Percentiles rank a stretch among this genome's conserved stretches.
Conservation (phyloP, 1,140 invertebrate genomes). For the Cydia amplana region DNA sequence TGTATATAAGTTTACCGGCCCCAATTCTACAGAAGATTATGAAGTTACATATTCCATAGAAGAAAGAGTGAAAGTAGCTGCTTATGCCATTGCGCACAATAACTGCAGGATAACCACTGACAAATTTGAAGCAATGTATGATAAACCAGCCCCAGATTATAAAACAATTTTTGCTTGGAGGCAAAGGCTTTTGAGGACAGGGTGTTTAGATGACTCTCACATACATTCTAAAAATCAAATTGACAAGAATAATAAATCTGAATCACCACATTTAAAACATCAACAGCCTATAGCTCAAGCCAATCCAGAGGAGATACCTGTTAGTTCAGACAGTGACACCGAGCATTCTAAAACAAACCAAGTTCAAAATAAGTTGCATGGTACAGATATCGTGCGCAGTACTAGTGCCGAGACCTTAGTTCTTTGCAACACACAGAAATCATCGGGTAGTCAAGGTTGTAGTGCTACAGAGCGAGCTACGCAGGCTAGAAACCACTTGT, state of each 20-base stretch:
- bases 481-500: slow-evolving; percentile 54
- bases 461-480: slow-evolving; percentile 52
- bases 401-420: slow-evolving; percentile 61
- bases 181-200: slow-evolving; percentile 67
- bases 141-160: slow-evolving; percentile 77
- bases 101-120: slow-evolving; percentile 72
- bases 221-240: slow-evolving; percentile 44
- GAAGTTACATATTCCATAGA: slow-evolving; percentile 73
- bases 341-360: slow-evolving; percentile 45
- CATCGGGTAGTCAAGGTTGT: slow-evolving; percentile 49
- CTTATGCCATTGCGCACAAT: slow-evolving; percentile 72
- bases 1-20: slow-evolving; percentile 66
- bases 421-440: slow-evolving; percentile 44
- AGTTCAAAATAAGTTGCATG: slow-evolving; percentile 40
- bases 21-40: slow-evolving; percentile 60
- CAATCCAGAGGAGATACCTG: slow-evolving; percentile 72
- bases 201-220: slow-evolving; percentile 74
- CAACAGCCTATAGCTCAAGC: slow-evolving; percentile 44
- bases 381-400: slow-evolving; percentile 48
- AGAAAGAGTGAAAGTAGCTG: slow-evolving; percentile 70
- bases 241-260: slow-evolving; percentile 34
- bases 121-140: slow-evolving; percentile 70
- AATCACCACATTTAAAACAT: slow-evolving; percentile 37
- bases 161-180: slow-evolving; percentile 77
- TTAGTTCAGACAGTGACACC: slow-evolving; percentile 64